These are phyloP conservation scores for Lepidochitona cinerea DNA, from an alignment of 2,888 invertebrate genomes.

Conservation along the genomic window DNA sequence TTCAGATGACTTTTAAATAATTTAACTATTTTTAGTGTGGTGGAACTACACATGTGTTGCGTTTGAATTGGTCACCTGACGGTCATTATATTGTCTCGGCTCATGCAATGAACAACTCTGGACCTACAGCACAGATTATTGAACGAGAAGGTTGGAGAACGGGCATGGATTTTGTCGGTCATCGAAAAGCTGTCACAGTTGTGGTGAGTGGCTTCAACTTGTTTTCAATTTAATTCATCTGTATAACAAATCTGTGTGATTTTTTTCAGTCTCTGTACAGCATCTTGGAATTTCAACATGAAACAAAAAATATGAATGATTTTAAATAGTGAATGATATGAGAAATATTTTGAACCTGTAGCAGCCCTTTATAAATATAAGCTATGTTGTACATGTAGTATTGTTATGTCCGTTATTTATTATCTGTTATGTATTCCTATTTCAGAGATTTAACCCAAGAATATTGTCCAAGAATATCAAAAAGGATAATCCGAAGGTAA, in stretches of 20 bases:
- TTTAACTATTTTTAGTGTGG: conserved; percentile 70
- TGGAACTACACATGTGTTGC: conserved; percentile 92
- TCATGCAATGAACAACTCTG: conserved; percentile 98
- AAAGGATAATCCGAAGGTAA: conserved; percentile 35
- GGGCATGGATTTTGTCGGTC: conserved; percentile 98
- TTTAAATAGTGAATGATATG: no score
- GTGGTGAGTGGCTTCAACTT: no score
- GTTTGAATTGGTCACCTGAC: conserved; percentile 98
- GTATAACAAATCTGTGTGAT: no score
- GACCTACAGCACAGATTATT: conserved; percentile 97
- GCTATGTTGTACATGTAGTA: no score
- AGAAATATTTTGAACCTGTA: no score
- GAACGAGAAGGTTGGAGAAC: conserved; percentile 85
- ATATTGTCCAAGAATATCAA: conserved; percentile 80
- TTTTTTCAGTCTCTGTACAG: no score
- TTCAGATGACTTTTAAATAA: not conserved
- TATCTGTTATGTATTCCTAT: conserved; percentile 39
- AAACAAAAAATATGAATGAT: no score
- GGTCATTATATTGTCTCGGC: conserved; percentile 96
- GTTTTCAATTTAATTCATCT: no score
- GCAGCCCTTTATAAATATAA: no score
- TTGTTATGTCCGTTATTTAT: no score
- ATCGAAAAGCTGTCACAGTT: conserved; percentile 96
- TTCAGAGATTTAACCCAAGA: conserved; percentile 90
- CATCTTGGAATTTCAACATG: no score